phyloP scores from a whole-genome alignment of 1,140 invertebrate genomes.

The Drosophila lowei region DNA sequence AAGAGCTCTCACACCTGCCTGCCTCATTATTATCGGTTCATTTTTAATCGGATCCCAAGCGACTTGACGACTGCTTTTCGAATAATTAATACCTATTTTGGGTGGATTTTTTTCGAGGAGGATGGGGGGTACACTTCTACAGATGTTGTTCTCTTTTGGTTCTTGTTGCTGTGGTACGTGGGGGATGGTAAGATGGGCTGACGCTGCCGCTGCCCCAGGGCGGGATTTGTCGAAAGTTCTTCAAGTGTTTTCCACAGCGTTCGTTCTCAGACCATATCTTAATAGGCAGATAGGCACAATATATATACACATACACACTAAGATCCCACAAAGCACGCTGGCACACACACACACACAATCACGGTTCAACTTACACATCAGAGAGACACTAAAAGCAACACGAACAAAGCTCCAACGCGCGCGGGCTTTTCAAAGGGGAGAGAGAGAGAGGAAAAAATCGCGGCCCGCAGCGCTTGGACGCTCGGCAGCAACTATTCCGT shows the following conservation, averaged over 20 bases:
- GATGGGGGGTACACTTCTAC: not conserved
- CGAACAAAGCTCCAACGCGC: conserved; percentile 45
- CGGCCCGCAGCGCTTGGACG: conserved; percentile 59
- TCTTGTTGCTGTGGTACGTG: too few species aligned
- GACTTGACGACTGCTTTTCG: conserved; percentile 21
- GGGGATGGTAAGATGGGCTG: not conserved
- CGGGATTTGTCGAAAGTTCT: not conserved
- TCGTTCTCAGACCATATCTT: conserved; percentile 35
- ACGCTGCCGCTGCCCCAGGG: too few species aligned
- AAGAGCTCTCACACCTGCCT: conserved; percentile 39
- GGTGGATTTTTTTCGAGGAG: not conserved
- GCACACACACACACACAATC: conserved; percentile 41
- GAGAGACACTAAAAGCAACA: conserved; percentile 25
- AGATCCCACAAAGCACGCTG: conserved; percentile 49
- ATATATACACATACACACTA: conserved; percentile 10
- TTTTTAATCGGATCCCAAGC: conserved; percentile 28
- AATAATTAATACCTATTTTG: conserved; percentile 13
- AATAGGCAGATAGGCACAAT: conserved; percentile 28
- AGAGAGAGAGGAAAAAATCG: conserved; percentile 24
- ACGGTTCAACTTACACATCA: conserved; percentile 35
- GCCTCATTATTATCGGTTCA: conserved; percentile 30
- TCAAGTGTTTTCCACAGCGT: conserved; percentile 6
- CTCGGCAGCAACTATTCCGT: conserved; percentile 67
- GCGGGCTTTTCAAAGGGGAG: conserved; percentile 13
- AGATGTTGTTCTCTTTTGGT: not conserved